phyloP scores from a whole-genome alignment of 2,797 vertebrate genomes.

The Emys orbicularis region DNA sequence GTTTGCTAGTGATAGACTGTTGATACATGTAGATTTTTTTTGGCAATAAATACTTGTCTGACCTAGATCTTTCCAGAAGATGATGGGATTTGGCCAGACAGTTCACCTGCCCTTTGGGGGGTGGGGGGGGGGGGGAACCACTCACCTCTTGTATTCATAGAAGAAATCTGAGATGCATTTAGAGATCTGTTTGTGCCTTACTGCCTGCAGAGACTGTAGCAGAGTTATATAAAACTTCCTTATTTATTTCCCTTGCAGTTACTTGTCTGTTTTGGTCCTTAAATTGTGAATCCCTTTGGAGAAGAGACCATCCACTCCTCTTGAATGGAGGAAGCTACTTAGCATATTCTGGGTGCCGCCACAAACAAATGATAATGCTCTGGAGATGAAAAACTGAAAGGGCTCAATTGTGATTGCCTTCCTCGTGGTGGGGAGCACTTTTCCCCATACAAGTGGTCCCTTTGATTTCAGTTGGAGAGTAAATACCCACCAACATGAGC shows the following conservation, averaged over 20 bases:
- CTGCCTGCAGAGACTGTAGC: not conserved
- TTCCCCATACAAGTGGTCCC: conserved; percentile 16
- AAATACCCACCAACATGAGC: conserved; percentile 25
- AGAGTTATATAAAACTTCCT: not conserved
- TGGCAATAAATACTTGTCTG: not conserved
- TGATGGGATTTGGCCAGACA: not conserved
- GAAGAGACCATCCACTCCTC: conserved; percentile 21
- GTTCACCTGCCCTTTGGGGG: not conserved
- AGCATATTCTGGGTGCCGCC: not conserved
- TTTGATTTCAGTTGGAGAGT: conserved; percentile 12
- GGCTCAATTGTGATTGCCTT: not conserved
- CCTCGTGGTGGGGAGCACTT: conserved; percentile 8
- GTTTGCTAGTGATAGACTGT: not conserved
- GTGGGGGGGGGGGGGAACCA: not conserved
- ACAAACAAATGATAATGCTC: conserved; percentile 30
- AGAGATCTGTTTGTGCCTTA: not conserved
- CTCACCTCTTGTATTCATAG: not conserved
- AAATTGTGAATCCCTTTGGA: conserved; percentile 24
- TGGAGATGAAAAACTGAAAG: conserved; percentile 31
- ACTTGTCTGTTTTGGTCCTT: conserved; percentile 27
- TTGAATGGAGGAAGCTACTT: conserved; percentile 19
- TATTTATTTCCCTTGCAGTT: not conserved
- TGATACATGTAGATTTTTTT: not conserved
- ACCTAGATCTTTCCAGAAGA: not conserved
- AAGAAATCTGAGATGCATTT: conserved; percentile 1